Percentiles rank a stretch among this genome's conserved stretches.
These are phyloP conservation scores for Cheumatopsyche charites DNA, from an alignment of 1,140 invertebrate species.

Conservation along the genomic window DNA sequence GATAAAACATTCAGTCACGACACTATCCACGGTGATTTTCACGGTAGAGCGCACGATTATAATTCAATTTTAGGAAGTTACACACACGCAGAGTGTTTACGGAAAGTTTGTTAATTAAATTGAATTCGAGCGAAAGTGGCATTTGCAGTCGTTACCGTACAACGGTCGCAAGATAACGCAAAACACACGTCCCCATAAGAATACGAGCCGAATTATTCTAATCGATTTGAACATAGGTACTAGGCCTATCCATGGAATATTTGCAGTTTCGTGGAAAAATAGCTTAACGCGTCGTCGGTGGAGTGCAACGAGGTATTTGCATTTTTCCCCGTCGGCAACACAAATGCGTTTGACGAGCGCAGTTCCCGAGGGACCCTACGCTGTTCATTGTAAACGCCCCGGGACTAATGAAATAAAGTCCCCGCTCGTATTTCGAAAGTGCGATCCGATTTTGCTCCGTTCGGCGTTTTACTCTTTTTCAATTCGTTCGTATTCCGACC, in stretches of 20 bases:
- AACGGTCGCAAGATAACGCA: no score
- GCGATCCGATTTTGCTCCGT: neutral
- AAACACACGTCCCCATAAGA: no score
- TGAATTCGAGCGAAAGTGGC: conserved; percentile 17
- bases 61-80: conserved; percentile 7
- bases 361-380: conserved; percentile 6
- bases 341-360: conserved; percentile 43
- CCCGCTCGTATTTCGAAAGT: neutral
- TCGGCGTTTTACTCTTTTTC: neutral
- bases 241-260: neutral
- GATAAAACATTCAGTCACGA: no score
- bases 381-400: conserved; percentile 31
- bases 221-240: neutral
- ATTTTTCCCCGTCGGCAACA: conserved; percentile 43
- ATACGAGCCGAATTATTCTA: neutral
- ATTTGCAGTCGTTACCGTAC: neutral
- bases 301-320: conserved; percentile 37
- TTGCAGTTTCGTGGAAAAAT: neutral
- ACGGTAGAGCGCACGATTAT: neutral
- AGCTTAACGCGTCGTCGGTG: neutral
- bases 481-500: neutral
- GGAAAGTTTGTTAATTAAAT: conserved; percentile 21
- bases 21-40: no score
- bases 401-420: conserved; percentile 40
- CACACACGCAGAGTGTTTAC: conserved; percentile 2